Conservation (phyloP, 1,140 invertebrate genomes). For the Artemia franciscana region DNA sequence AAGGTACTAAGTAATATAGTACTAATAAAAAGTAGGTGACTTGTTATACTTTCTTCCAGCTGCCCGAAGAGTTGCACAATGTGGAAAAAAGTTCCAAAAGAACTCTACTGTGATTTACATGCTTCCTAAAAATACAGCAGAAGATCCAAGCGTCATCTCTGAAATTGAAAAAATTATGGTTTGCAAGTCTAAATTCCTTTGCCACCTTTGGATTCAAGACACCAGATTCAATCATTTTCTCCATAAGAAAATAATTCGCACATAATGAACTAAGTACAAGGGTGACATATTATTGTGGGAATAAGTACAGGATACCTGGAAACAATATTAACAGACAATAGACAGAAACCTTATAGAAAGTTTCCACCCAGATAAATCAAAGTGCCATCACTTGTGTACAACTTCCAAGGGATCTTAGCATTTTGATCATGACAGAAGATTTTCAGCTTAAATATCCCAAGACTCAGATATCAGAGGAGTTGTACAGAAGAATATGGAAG, state of each 20-base stretch:
- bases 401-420: background rate
- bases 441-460: background rate
- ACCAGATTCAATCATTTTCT: background rate
- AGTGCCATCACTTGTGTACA: background rate
- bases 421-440: background rate
- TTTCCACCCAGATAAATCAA: background rate
- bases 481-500: background rate
- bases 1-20: too few relatives aligned
- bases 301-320: background rate
- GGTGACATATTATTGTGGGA: background rate
- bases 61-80: background rate
- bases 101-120: background rate
- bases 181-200: background rate
- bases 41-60: background rate
- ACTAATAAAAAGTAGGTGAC: too few relatives aligned
- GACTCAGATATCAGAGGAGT: background rate
- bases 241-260: background rate
- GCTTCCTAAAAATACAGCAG: background rate
- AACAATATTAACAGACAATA: background rate
- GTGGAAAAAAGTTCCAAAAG: background rate
- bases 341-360: background rate
- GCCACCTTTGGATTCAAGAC: background rate
- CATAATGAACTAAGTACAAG: background rate
- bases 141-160: background rate
- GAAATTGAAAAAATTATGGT: background rate